phyloP scores from a whole-genome alignment of 1,140 invertebrate genomes.

The Apis laboriosa region DNA sequence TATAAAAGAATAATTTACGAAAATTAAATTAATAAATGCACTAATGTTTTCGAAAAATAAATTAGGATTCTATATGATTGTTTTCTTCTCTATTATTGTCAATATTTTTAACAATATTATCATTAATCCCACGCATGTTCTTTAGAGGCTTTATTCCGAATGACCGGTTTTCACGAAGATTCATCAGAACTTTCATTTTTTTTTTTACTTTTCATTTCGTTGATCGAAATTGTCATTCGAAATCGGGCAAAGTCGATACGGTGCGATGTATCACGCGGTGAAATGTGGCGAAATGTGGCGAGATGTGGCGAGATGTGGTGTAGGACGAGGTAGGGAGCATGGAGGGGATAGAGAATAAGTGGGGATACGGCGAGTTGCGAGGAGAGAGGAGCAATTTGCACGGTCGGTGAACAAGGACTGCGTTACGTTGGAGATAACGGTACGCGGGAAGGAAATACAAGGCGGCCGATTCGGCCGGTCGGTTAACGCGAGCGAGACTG shows the following conservation, averaged over 20 bases:
- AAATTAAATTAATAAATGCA: too few relatives aligned
- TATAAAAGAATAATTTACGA: too few relatives aligned
- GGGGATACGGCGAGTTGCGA: background rate
- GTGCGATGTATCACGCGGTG: background rate
- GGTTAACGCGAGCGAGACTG: constrained; percentile 1
- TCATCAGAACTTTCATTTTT: background rate
- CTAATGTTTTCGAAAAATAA: too few relatives aligned
- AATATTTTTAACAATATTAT: too few relatives aligned
- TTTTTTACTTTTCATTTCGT: background rate
- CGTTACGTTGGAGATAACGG: constrained; percentile 37
- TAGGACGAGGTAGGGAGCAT: background rate
- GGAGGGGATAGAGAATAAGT: background rate
- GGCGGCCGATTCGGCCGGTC: constrained; percentile 1
- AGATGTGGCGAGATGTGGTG: background rate
- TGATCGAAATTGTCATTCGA: background rate
- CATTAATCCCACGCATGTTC: too few relatives aligned
- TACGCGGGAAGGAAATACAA: constrained; percentile 19
- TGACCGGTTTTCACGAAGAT: background rate
- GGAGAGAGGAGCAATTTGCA: background rate
- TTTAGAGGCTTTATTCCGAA: background rate
- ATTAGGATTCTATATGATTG: too few relatives aligned
- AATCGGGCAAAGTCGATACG: background rate
- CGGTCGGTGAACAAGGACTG: background rate
- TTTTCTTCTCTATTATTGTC: too few relatives aligned
- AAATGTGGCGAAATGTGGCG: background rate